Evolutionary conservation across 2,797 vertebrate genomes (phyloP).

Genomic region (Pogonophryne albipinna): DNA sequence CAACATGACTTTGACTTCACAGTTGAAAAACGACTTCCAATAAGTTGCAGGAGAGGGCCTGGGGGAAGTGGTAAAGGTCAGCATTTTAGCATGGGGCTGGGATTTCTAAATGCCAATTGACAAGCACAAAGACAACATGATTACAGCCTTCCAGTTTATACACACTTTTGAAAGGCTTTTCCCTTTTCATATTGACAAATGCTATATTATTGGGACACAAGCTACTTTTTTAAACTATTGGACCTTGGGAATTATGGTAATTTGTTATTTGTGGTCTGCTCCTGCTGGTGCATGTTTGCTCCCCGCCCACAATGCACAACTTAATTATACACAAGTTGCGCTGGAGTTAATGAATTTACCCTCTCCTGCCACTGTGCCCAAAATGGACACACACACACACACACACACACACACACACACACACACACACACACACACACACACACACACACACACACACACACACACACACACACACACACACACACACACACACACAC

Average conservation of each 20-base stretch:
- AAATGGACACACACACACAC: constrained; percentile 1
- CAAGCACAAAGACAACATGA: constrained; percentile 77
- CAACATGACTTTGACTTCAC: constrained; percentile 78
- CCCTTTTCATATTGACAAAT: constrained; percentile 73
- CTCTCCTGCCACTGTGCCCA: constrained; percentile 67
- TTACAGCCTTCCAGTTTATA: constrained; percentile 63
- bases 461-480: no score
- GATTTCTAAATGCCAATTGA: constrained; percentile 80
- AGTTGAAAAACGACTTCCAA: constrained; percentile 81
- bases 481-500: no score
- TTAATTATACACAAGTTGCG: constrained; percentile 77
- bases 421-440: no score
- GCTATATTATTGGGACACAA: constrained; percentile 67
- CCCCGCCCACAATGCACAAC: constrained; percentile 72
- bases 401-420: no score
- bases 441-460: no score
- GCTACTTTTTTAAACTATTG: constrained; percentile 65
- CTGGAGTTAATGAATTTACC: constrained; percentile 79
- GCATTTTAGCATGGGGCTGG: constrained; percentile 72
- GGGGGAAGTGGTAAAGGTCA: constrained; percentile 77
- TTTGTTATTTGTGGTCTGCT: constrained; percentile 66
- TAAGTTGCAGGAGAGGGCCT: constrained; percentile 75
- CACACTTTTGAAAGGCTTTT: constrained; percentile 63
- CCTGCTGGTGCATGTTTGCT: constrained; percentile 54
- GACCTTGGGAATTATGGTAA: constrained; percentile 69